phyloP scores from a whole-genome alignment of 23 tunicate species.

The Oikopleura albicans region DNA sequence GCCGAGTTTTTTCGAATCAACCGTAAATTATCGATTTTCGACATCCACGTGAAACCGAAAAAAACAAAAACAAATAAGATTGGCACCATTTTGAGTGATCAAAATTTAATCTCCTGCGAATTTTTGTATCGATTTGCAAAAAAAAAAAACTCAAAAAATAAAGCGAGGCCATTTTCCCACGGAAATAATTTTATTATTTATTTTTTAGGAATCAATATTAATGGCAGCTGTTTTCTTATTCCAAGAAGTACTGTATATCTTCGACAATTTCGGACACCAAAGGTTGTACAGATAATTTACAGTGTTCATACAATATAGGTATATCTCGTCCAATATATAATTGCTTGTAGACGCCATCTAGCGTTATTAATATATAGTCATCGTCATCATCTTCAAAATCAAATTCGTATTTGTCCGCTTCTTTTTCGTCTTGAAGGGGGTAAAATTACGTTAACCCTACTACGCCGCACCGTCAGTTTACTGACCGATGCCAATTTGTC shows the following conservation, averaged over 20 bases:
- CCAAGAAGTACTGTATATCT: neutral
- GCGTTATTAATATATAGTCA: neutral
- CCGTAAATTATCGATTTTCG: too few relatives aligned
- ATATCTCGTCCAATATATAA: neutral
- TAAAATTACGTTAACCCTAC: neutral
- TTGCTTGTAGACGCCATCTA: constrained; percentile 2
- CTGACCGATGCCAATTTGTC: neutral
- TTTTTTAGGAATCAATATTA: neutral
- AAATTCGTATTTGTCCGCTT: neutral
- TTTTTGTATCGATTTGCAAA: too few relatives aligned
- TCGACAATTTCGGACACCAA: neutral
- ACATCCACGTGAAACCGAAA: too few relatives aligned
- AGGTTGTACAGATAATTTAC: neutral
- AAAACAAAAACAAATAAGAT: too few relatives aligned
- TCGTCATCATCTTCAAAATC: neutral
- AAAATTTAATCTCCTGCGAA: too few relatives aligned
- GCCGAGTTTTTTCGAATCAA: too few relatives aligned
- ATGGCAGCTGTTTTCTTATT: neutral
- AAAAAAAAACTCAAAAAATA: too few relatives aligned
- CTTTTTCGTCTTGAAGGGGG: neutral
- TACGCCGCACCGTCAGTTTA: neutral
- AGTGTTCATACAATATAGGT: neutral
- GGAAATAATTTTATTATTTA: neutral
- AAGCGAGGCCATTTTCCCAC: too few relatives aligned
- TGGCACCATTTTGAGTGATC: too few relatives aligned